These are phyloP conservation scores for Archilochus colubris DNA, from an alignment of 2,113 vertebrate species.

Conservation along the genomic window DNA sequence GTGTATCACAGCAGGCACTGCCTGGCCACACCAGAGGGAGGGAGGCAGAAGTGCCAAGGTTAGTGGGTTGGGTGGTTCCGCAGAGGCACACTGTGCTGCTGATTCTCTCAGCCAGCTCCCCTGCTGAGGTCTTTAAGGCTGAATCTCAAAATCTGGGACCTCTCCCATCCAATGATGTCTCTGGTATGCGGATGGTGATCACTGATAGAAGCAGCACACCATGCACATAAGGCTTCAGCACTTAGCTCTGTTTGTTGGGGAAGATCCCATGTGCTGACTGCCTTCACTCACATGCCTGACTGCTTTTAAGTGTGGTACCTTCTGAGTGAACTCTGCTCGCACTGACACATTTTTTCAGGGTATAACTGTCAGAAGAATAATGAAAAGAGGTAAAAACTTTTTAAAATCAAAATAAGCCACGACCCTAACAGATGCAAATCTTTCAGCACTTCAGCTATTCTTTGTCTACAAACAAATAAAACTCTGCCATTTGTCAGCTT, in stretches of 20 bases:
- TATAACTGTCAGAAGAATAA: slow-evolving; percentile 25
- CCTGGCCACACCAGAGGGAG: background rate
- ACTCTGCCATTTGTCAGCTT: background rate
- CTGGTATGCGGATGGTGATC: background rate
- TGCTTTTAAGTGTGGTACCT: slow-evolving; percentile 1
- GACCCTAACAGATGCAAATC: background rate
- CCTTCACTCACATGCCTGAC: background rate
- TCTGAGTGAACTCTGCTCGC: slow-evolving; percentile 10
- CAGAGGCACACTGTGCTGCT: background rate
- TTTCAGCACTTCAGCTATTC: slow-evolving; percentile 29
- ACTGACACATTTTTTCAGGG: background rate
- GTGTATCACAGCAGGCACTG: background rate
- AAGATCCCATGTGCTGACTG: background rate
- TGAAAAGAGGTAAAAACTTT: background rate
- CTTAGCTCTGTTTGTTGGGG: background rate
- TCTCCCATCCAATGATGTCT: background rate
- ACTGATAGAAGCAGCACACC: background rate
- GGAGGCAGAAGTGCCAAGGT: background rate
- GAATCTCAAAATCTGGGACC: background rate
- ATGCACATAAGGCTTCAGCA: background rate
- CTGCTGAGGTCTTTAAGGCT: background rate
- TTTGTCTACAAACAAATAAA: slow-evolving; percentile 38
- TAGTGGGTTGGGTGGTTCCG: background rate
- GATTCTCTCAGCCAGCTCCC: background rate
- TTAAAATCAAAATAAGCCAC: background rate